Evolutionary conservation across 2,113 vertebrate genomes (phyloP).

Genomic region (Prietella phreatophila): DNA sequence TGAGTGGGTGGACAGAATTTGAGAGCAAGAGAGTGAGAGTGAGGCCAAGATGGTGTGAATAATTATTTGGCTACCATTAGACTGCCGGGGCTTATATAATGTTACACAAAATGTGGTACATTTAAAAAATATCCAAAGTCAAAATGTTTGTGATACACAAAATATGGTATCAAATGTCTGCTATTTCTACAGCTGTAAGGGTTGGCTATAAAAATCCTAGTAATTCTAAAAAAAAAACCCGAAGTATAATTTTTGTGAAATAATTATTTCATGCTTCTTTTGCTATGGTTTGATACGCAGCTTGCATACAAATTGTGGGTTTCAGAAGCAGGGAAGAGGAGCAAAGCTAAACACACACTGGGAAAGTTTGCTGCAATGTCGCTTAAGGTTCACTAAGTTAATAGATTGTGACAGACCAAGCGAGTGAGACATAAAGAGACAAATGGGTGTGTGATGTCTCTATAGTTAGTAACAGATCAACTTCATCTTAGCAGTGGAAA

Average conservation of each 20-base stretch:
- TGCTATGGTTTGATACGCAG: background rate
- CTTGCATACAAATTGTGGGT: background rate
- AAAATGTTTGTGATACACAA: background rate
- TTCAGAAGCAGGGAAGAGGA: background rate
- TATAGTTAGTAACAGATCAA: slow-evolving; percentile 7
- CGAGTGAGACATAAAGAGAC: background rate
- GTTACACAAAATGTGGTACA: background rate
- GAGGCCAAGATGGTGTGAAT: slow-evolving; percentile 35
- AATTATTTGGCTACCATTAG: slow-evolving; percentile 41
- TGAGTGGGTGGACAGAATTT: slow-evolving; percentile 41
- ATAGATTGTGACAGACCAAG: background rate
- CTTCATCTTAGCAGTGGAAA: background rate
- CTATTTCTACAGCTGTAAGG: background rate
- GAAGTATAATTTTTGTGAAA: background rate
- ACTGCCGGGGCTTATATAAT: slow-evolving; percentile 36
- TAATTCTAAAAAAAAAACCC: background rate
- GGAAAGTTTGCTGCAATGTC: background rate
- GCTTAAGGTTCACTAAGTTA: slow-evolving; percentile 20
- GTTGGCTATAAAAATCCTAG: background rate
- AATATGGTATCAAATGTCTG: background rate
- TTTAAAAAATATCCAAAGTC: background rate
- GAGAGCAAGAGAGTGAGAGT: background rate
- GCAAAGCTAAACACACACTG: background rate
- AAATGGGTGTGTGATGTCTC: background rate
- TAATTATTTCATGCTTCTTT: background rate